Evolutionary conservation across 2,797 vertebrate genomes (phyloP).

Genomic region (Phrynocephalus forsythii): DNA sequence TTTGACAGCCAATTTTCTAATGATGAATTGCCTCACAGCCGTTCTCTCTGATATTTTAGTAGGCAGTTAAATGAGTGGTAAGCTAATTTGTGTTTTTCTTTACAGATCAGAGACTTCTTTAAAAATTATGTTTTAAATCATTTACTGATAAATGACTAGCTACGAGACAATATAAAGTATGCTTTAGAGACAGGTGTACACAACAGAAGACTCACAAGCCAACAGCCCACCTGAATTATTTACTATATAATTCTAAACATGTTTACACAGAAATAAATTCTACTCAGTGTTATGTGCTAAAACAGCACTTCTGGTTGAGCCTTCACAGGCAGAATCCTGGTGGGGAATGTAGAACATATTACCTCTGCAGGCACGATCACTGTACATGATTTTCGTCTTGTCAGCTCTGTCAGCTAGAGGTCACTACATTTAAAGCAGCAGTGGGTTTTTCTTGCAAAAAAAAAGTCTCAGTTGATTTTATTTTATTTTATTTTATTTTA

Average conservation of each 20-base stretch:
- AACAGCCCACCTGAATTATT: not conserved
- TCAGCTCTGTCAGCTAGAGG: no score
- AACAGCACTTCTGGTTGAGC: not conserved
- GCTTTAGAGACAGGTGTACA: not conserved
- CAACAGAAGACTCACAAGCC: not conserved
- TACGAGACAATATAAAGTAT: constrained; percentile 22
- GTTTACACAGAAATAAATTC: not conserved
- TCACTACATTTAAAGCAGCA: no score
- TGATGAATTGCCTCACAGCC: constrained; percentile 75
- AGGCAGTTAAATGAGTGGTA: constrained; percentile 63
- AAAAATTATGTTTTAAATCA: constrained; percentile 64
- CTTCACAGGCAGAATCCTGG: no score
- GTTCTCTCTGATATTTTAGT: constrained; percentile 68
- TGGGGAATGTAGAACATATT: no score
- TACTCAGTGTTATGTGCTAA: not conserved
- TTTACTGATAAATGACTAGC: constrained; percentile 54
- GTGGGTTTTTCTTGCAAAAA: no score
- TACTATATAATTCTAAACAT: not conserved
- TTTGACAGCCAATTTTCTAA: constrained; percentile 73
- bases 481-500: no score
- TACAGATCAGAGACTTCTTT: constrained; percentile 60
- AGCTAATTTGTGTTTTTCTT: constrained; percentile 71
- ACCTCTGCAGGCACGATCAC: no score
- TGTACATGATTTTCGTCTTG: no score
- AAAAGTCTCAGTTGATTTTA: no score